These are phyloP conservation scores for Pedionomus torquatus DNA, from an alignment of 2,113 vertebrate genomes.

Conservation along the genomic window DNA sequence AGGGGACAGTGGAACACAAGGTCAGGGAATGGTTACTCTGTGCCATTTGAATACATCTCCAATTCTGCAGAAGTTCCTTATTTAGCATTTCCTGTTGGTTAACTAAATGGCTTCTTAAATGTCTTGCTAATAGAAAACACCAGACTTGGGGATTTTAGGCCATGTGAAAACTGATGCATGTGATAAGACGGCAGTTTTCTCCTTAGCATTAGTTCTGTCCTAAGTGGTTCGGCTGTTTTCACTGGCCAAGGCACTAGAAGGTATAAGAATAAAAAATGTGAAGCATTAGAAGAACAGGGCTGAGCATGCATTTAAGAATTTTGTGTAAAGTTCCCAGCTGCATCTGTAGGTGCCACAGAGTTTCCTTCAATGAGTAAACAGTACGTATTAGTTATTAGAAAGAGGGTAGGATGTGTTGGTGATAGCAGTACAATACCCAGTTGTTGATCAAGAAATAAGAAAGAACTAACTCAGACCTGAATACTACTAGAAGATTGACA, in stretches of 20 bases:
- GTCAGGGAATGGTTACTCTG: neutral
- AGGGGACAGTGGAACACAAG: neutral
- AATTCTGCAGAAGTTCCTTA: neutral
- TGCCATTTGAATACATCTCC: fast-evolving
- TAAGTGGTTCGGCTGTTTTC: neutral
- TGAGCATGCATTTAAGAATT: neutral
- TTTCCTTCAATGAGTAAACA: neutral
- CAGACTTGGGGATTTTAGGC: neutral
- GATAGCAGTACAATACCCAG: neutral
- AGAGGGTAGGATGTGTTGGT: neutral
- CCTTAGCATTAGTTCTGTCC: neutral
- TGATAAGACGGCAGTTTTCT: neutral
- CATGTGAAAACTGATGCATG: neutral
- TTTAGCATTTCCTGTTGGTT: neutral
- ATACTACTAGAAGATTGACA: neutral
- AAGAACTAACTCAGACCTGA: neutral
- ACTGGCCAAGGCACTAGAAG: neutral
- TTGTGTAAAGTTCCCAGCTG: neutral
- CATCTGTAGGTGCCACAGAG: fast-evolving
- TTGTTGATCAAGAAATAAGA: neutral
- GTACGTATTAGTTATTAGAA: neutral
- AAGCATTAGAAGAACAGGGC: neutral
- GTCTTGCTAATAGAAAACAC: neutral
- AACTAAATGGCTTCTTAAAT: neutral
- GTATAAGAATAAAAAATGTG: neutral